phyloP scores from a whole-genome alignment of 1,140 invertebrate genomes.

The Hormaphis cornu region DNA sequence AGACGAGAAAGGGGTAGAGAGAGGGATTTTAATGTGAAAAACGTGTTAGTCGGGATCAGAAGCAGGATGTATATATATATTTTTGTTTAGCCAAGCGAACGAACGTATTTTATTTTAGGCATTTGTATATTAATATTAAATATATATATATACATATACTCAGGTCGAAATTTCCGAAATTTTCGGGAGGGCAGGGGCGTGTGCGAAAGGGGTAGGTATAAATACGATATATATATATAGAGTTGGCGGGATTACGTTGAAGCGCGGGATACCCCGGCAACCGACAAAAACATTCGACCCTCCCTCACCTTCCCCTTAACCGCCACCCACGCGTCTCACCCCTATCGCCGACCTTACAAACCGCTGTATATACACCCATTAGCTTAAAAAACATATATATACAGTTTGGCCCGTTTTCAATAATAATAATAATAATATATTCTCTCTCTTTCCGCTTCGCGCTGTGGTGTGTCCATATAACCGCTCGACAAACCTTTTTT shows the following conservation, averaged over 20 bases:
- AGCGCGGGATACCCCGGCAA: constrained; percentile 15
- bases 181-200: neutral
- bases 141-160: too few relatives aligned
- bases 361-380: neutral
- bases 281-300: constrained; percentile 27
- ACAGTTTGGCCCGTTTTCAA: constrained; percentile 11
- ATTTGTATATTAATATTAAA: too few relatives aligned
- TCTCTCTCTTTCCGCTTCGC: neutral
- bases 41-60: constrained; percentile 24
- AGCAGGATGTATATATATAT: too few relatives aligned
- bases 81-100: constrained; percentile 28
- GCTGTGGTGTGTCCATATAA: too few relatives aligned
- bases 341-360: neutral
- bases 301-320: too few relatives aligned
- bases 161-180: constrained; percentile 25
- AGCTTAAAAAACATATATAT: constrained; percentile 18
- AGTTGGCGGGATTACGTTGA: neutral
- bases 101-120: too few relatives aligned
- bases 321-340: too few relatives aligned
- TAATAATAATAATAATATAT: too few relatives aligned
- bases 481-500: constrained; percentile 18
- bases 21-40: constrained; percentile 30
- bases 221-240: neutral
- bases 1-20: neutral
- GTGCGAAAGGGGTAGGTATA: neutral